Conservation (phyloP, 1,140 invertebrate genomes). For the Drosophila mojavensis region DNA sequence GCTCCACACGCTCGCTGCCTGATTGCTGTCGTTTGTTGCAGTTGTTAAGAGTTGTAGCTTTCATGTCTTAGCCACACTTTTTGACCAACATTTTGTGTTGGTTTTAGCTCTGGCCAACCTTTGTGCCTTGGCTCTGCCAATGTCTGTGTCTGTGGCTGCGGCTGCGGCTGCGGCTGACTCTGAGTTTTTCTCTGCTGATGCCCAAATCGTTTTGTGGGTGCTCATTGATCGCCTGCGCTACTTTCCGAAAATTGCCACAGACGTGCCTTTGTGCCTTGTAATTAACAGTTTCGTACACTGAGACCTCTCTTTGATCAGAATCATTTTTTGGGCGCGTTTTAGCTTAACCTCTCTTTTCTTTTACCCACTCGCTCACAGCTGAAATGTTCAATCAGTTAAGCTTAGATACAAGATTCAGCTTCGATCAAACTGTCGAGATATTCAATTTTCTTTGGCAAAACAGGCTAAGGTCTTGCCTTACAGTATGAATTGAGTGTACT, state of each 20-base stretch:
- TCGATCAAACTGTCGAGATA: conserved; percentile 19
- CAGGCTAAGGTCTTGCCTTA: neutral
- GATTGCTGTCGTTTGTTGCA: conserved; percentile 80
- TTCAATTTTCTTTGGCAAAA: conserved; percentile 7
- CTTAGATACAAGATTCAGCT: conserved; percentile 32
- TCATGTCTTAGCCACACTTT: conserved; percentile 83
- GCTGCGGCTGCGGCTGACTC: neutral
- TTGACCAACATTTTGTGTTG: conserved; percentile 80
- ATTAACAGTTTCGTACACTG: conserved; percentile 71
- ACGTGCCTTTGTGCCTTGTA: conserved; percentile 70
- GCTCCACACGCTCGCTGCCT: conserved; percentile 32
- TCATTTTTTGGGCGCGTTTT: conserved; percentile 74
- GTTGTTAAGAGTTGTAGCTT: conserved; percentile 82
- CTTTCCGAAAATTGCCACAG: conserved; percentile 75
- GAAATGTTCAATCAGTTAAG: conserved; percentile 27
- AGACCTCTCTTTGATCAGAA: conserved; percentile 70
- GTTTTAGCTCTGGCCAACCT: conserved; percentile 42
- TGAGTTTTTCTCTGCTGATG: conserved; percentile 21
- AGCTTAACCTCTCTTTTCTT: neutral
- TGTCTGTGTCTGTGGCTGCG: neutral
- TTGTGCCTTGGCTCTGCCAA: conserved; percentile 11
- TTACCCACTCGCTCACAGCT: conserved; percentile 9
- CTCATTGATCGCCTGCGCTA: conserved; percentile 74
- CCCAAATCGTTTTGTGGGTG: conserved; percentile 64
- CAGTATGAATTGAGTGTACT: too few relatives aligned